Conservation (phyloP, 2,113 vertebrate species). For the Hemicordylus capensis region DNA sequence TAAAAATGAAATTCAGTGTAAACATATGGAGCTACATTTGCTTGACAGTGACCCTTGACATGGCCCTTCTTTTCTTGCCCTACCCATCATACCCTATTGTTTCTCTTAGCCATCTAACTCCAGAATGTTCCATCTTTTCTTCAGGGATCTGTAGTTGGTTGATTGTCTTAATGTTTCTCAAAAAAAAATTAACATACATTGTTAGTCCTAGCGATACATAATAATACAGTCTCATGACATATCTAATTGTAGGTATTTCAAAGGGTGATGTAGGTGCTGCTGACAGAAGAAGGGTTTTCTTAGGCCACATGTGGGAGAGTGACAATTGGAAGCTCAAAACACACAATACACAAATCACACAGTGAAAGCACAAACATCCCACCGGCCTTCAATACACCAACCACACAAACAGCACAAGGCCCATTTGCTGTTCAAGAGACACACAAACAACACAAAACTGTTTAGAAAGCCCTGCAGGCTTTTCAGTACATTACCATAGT, state of each 20-base stretch:
- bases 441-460: neutral
- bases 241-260: neutral
- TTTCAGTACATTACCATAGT: slow-evolving; percentile 7
- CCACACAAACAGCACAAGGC: neutral
- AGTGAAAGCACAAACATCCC: neutral
- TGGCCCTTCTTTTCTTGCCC: no score
- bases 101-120: neutral
- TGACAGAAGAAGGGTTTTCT: neutral
- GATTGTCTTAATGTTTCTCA: neutral
- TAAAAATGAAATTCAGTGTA: no score
- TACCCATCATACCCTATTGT: no score
- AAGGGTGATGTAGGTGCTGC: neutral
- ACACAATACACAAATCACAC: neutral
- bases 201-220: neutral
- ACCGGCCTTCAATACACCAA: neutral
- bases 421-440: neutral
- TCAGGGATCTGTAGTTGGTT: neutral
- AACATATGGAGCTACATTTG: no score
- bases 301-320: neutral
- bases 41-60: no score
- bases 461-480: neutral
- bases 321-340: neutral
- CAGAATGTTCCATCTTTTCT: neutral
- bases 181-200: neutral
- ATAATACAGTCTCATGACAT: neutral